Evolutionary conservation across 2,888 invertebrate genomes (phyloP).

Genomic region (Achlya flavicornis): DNA sequence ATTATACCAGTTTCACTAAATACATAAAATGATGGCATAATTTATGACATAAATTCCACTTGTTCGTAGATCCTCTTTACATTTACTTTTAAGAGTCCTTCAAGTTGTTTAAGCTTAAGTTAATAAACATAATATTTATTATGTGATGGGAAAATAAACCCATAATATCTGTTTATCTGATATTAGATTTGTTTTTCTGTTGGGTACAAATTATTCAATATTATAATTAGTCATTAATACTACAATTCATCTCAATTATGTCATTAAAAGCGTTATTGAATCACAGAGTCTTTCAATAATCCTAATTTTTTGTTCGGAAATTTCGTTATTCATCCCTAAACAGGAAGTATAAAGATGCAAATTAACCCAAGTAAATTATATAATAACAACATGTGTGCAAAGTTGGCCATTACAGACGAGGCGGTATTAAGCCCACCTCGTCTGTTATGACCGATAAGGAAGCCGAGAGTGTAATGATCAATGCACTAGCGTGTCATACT

Average conservation of each 20-base stretch:
- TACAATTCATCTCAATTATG: not conserved
- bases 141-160: not conserved
- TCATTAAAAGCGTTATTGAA: not conserved
- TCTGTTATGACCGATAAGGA: no score
- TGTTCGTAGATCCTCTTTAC: no score
- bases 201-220: not conserved
- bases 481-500: no score
- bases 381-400: conserved; percentile 27
- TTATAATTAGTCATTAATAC: not conserved
- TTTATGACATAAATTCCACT: no score
- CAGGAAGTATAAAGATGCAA: not conserved
- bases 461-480: no score
- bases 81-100: no score
- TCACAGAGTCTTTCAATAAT: not conserved
- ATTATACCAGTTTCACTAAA: no score
- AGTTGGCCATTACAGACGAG: no score
- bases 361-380: conserved; percentile 24
- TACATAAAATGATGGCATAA: no score
- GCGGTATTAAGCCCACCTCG: no score
- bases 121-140: not conserved
- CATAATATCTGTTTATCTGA: not conserved
- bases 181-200: not conserved
- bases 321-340: not conserved
- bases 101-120: not conserved
- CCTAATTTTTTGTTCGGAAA: not conserved